Conservation (phyloP, 2,888 invertebrate genomes). For the Penaeus monodon region DNA sequence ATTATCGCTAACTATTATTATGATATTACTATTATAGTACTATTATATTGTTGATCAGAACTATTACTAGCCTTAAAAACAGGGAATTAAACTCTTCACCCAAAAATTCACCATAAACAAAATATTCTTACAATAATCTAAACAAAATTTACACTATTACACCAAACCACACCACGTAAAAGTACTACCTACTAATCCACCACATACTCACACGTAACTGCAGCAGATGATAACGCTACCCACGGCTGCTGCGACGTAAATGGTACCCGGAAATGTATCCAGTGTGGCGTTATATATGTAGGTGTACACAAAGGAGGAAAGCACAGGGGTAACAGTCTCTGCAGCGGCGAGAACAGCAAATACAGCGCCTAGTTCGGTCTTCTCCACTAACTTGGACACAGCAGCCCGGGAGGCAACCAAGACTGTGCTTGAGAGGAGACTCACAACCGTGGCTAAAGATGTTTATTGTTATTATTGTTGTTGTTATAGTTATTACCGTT, state of each 20-base stretch:
- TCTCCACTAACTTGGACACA: not conserved
- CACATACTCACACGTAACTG: not conserved
- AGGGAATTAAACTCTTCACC: too few species aligned
- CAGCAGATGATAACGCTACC: not conserved
- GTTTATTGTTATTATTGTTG: too few species aligned
- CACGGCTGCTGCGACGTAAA: not conserved
- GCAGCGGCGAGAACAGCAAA: constrained; percentile 6
- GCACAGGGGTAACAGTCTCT: not conserved
- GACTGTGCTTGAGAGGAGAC: not conserved
- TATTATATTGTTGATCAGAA: too few species aligned
- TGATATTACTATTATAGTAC: too few species aligned
- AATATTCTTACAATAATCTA: too few species aligned
- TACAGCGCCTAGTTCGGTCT: not conserved
- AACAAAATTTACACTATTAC: too few species aligned
- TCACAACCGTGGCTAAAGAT: not conserved
- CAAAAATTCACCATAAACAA: too few species aligned
- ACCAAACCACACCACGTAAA: too few species aligned
- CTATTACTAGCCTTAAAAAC: too few species aligned
- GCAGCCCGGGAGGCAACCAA: not conserved
- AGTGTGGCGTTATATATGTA: not conserved
- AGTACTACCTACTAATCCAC: too few species aligned
- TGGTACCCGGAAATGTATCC: not conserved
- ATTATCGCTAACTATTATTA: too few species aligned
- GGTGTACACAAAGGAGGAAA: not conserved
- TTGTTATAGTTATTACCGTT: too few species aligned